These are phyloP conservation scores for Melanocharis versteri DNA, from an alignment of 2,113 vertebrate species.

Conservation along the genomic window DNA sequence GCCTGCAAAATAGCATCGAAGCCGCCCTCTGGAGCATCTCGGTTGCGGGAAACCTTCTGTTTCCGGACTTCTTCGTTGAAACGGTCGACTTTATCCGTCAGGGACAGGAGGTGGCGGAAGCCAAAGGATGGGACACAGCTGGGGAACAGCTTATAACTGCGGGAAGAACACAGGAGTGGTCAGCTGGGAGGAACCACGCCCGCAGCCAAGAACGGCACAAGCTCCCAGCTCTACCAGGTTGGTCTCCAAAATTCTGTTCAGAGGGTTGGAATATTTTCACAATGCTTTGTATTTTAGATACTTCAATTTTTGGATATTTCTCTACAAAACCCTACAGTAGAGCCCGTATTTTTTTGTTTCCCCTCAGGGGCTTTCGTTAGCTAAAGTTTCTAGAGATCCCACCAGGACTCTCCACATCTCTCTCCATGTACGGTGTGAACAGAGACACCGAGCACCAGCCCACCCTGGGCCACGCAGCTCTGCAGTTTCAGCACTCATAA, in stretches of 20 bases:
- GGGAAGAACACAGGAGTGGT: not conserved
- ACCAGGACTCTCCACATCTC: not conserved
- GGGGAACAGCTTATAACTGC: constrained; percentile 90
- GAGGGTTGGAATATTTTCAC: not conserved
- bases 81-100: constrained; percentile 91
- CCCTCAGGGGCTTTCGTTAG: not conserved
- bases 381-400: not conserved
- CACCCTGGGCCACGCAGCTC: not conserved
- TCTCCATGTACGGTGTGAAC: rapidly evolving
- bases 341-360: not conserved
- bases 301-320: not conserved
- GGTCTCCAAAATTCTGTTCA: not conserved
- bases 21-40: constrained; percentile 92
- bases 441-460: not conserved
- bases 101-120: constrained; percentile 91
- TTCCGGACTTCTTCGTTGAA: constrained; percentile 96
- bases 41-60: constrained; percentile 93
- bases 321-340: not conserved
- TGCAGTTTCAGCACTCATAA: not conserved
- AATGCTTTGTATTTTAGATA: not conserved
- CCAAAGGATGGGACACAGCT: constrained; percentile 93
- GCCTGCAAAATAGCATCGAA: constrained; percentile 96
- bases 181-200: not conserved
- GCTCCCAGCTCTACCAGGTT: not conserved
- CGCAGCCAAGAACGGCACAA: not conserved